Evolutionary conservation across 2,113 vertebrate species (phyloP).

Genomic region (Abramis brama): DNA sequence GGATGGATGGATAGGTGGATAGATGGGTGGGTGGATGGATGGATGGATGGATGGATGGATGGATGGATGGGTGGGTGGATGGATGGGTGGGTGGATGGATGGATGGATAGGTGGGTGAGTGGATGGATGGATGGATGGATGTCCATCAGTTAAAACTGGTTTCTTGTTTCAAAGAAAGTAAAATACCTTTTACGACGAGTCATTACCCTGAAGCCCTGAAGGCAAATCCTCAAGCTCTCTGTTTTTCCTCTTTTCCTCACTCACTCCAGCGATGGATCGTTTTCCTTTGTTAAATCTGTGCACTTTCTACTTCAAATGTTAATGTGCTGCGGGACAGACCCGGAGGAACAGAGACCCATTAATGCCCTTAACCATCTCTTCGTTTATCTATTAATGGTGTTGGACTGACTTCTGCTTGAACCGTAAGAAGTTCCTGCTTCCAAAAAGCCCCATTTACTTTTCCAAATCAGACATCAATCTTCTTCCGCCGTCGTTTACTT

Average conservation of each 20-base stretch:
- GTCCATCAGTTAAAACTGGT: not conserved
- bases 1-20: no score
- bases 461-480: not conserved
- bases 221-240: not conserved
- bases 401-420: slow-evolving; percentile 62
- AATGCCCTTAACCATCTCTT: slow-evolving; percentile 61
- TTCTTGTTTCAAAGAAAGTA: not conserved
- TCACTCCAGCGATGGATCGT: slow-evolving; percentile 38
- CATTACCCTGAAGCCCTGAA: not conserved
- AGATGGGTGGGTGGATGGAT: no score
- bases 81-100: no score
- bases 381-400: slow-evolving; percentile 62
- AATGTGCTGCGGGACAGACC: slow-evolving; percentile 44
- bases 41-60: no score
- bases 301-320: slow-evolving; percentile 60
- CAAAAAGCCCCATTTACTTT: slow-evolving; percentile 35
- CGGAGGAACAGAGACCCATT: slow-evolving; percentile 55
- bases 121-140: no score
- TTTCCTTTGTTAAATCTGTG: slow-evolving; percentile 29
- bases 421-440: slow-evolving; percentile 49
- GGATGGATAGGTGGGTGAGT: no score
- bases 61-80: no score
- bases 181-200: not conserved
- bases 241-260: slow-evolving; percentile 27
- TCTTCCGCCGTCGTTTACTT: not conserved